Base-by-base conservation (phyloP, 2,797 vertebrate species). In the Eutrigla gurnardus region DNA sequence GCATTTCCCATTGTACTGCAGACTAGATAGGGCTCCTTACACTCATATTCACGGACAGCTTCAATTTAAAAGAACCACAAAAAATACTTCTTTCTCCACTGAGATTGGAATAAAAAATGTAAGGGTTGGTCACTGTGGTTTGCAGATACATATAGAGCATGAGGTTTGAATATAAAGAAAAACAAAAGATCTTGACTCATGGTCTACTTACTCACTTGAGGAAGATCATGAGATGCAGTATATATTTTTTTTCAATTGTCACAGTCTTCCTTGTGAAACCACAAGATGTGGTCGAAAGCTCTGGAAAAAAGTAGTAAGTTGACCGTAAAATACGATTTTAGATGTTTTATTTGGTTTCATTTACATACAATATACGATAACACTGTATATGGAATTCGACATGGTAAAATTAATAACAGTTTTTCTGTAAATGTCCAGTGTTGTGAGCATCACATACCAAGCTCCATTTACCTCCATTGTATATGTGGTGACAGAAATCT, bases 1-100 rank as follows among this genome's bases (percentile, higher is more conserved):
- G 49, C 32, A 65, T 52, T 75, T 66, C 35, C 17, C 12, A 47
- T 42, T 65, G 13, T 33, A 46, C 17, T 36, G 25, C 40, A 58
- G 15, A 45, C 13, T 42, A 50, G 49, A 58, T 18, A 37, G 8
- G 25, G 35, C 53, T 46, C 39, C 11, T 59, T 54, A 6, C 17
- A 35, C 43, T 70, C 14, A 17, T 7, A 40, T 33, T 54, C 49
- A 33, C 18, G 10, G n/a, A 65, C 11, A 1, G 45, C 33, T 63
- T 64, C 33, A 6, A 17, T 75, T 37, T 25, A 50, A 37, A 13
- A 42, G 15, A 47, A 37, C 5, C 54, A 63, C 6, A 32, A 17
- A 4, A 33, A 40, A 49, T 47, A 40, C 7, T 3, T 36, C n/a
- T 47, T 25, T n/a, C 6, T n/a, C 10, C 6, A 45, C 15, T 46